These are phyloP conservation scores for Osmerus mordax DNA, from an alignment of 2,113 vertebrate genomes.

Conservation along the genomic window DNA sequence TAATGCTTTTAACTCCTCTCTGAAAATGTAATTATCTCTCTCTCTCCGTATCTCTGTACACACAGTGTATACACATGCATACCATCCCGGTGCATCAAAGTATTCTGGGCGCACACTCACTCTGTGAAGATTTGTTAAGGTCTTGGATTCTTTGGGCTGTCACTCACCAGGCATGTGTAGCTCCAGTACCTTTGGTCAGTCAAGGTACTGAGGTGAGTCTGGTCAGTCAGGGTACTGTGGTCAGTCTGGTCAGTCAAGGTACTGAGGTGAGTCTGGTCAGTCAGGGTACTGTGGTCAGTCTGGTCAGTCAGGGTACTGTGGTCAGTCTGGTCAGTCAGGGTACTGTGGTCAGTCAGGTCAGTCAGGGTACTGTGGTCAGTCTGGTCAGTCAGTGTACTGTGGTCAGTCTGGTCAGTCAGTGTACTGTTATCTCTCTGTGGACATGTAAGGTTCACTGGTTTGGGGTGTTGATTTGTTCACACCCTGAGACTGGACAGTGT, in stretches of 20 bases:
- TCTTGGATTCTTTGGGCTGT: slow-evolving; percentile 27
- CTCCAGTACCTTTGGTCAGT: slow-evolving; percentile 15
- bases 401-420: not conserved
- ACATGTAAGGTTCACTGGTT: slow-evolving; percentile 35
- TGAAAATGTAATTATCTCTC: too few relatives aligned
- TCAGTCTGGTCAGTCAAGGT: too few relatives aligned
- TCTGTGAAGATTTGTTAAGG: slow-evolving; percentile 1
- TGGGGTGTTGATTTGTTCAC: slow-evolving; percentile 50
- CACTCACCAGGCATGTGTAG: slow-evolving; percentile 33
- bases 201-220: too few relatives aligned
- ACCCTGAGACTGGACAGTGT: slow-evolving; percentile 28
- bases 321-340: too few relatives aligned
- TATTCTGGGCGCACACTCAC: not conserved
- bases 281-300: not conserved
- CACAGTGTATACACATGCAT: too few relatives aligned
- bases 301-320: slow-evolving; percentile 5
- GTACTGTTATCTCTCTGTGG: slow-evolving; percentile 23
- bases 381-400: not conserved
- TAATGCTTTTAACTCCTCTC: slow-evolving; percentile 29
- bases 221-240: too few relatives aligned
- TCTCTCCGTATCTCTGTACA: too few relatives aligned
- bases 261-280: too few relatives aligned
- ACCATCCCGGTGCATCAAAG: not conserved
- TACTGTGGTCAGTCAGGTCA: too few relatives aligned
- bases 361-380: slow-evolving; percentile 11